Conservation (phyloP, 2,113 vertebrate species). For the Oreochromis aureus region DNA sequence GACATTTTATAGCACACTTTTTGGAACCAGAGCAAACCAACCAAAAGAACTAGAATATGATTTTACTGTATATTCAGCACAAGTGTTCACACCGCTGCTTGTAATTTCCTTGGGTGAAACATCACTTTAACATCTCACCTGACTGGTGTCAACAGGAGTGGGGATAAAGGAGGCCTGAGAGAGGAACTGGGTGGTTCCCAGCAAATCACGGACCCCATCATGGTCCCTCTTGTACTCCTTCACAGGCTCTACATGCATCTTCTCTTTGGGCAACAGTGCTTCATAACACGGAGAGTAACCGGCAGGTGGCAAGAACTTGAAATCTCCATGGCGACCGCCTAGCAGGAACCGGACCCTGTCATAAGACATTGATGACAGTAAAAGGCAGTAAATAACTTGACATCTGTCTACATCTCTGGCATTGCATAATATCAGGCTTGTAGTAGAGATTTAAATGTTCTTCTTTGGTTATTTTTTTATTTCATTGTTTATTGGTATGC, state of each 20-base stretch:
- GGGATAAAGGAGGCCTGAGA: slow-evolving; percentile 95
- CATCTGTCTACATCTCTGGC: background rate
- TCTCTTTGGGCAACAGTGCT: slow-evolving; percentile 93
- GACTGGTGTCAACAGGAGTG: slow-evolving; percentile 89
- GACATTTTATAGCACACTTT: background rate
- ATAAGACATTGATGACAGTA: background rate
- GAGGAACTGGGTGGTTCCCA: slow-evolving; percentile 89
- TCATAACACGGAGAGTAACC: slow-evolving; percentile 96
- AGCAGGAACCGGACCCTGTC: slow-evolving; percentile 88
- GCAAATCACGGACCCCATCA: slow-evolving; percentile 84
- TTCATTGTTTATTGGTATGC: background rate
- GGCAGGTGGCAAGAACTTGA: slow-evolving; percentile 92
- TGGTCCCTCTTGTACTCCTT: slow-evolving; percentile 94
- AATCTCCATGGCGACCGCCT: slow-evolving; percentile 94
- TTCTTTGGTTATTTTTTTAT: background rate
- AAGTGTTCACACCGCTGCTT: background rate
- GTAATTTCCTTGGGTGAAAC: background rate
- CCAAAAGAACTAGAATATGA: background rate
- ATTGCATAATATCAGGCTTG: background rate
- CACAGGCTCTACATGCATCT: slow-evolving; percentile 91
- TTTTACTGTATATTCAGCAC: background rate
- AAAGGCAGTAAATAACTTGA: background rate
- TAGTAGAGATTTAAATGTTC: background rate
- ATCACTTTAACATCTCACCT: slow-evolving; percentile 68
- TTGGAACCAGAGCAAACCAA: background rate